A percentile compares a stretch with the other conserved stretches of the same genome.
Evolutionary conservation across 2,888 invertebrate species (phyloP).

Genomic region (Cynaeus angustus): DNA sequence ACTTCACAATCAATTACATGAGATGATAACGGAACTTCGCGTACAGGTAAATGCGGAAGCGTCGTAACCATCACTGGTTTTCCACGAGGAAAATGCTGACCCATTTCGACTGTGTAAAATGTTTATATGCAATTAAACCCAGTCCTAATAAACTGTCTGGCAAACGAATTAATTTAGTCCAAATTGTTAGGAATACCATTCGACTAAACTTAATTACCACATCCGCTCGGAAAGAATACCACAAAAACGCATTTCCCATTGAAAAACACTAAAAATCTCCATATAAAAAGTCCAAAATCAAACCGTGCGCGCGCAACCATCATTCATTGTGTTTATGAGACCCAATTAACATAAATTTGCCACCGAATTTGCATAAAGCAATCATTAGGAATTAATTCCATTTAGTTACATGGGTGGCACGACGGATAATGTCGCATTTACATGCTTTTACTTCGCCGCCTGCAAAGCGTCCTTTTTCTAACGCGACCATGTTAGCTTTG

Average conservation of each 20-base stretch:
- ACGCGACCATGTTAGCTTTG: too few relatives aligned
- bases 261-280: constrained; percentile 1
- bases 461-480: background rate
- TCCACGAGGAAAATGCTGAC: constrained; percentile 17
- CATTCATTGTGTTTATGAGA: constrained; percentile 31
- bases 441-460: constrained; percentile 25
- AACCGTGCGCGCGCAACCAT: constrained; percentile 6
- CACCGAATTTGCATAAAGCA: constrained; percentile 31
- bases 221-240: constrained; percentile 54
- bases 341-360: constrained; percentile 32
- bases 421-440: constrained; percentile 29
- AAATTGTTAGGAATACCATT: constrained; percentile 59
- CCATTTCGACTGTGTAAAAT: constrained; percentile 35
- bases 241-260: constrained; percentile 23
- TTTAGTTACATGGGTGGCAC: constrained; percentile 32
- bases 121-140: constrained; percentile 39
- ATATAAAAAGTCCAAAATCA: constrained; percentile 21
- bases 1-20: constrained; percentile 32
- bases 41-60: constrained; percentile 27
- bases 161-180: constrained; percentile 58
- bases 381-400: constrained; percentile 41
- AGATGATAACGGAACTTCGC: constrained; percentile 40
- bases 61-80: background rate
- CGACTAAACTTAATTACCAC: constrained; percentile 60
- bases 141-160: constrained; percentile 43